Conservation (phyloP, 2,888 invertebrate genomes). For the Acrobasis consociella region DNA sequence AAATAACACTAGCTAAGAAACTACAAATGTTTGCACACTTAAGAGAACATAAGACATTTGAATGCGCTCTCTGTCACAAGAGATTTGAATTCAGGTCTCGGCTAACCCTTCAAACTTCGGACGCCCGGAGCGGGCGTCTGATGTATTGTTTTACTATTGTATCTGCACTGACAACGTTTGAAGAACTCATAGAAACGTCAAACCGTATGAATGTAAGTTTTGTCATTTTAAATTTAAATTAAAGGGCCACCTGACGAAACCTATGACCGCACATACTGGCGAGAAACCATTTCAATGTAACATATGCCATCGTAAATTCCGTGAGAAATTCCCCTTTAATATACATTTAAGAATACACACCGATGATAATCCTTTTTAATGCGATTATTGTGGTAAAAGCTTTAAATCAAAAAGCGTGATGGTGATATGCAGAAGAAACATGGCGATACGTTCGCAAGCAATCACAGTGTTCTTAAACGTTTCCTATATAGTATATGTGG, state of each 20-base stretch:
- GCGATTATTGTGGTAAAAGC: slow-evolving; percentile 4
- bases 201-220: slow-evolving; percentile 8
- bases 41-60: slow-evolving; percentile 7
- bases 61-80: slow-evolving; percentile 12
- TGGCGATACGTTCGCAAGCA: not conserved
- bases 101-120: too few relatives aligned
- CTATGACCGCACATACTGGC: not conserved
- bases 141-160: too few relatives aligned
- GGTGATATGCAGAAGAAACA: not conserved
- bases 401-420: slow-evolving; percentile 2
- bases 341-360: slow-evolving; percentile 1
- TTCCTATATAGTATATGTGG: not conserved
- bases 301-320: slow-evolving; percentile 7
- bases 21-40: slow-evolving; percentile 7
- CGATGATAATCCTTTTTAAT: slow-evolving; percentile 8
- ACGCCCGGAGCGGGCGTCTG: too few relatives aligned
- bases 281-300: not conserved
- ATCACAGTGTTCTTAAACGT: not conserved
- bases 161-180: too few relatives aligned
- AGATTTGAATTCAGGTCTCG: not conserved
- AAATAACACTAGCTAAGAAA: slow-evolving; percentile 3
- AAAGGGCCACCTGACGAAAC: slow-evolving; percentile 1
- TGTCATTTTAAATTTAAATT: slow-evolving; percentile 1
- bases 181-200: slow-evolving; percentile 2
- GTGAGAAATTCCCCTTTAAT: slow-evolving; percentile 1